These are phyloP conservation scores for Colostygia pectinataria DNA, from an alignment of 2,888 invertebrate species.

Conservation along the genomic window DNA sequence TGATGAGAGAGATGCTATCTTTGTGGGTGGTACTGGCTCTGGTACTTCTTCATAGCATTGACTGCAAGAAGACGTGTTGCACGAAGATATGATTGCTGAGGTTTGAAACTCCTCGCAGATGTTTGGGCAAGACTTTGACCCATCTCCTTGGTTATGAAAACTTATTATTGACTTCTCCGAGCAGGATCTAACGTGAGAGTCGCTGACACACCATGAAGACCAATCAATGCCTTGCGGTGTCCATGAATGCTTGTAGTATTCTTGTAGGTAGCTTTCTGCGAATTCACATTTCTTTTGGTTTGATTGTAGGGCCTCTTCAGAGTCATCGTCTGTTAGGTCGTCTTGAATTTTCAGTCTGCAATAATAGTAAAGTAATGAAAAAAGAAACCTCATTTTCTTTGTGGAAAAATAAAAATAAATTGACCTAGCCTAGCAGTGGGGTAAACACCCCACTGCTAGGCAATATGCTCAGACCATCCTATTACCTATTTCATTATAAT, in stretches of 20 bases:
- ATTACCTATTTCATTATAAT: no score
- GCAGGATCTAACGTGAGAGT: constrained; percentile 48
- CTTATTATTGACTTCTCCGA: constrained; percentile 48
- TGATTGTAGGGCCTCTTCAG: constrained; percentile 34
- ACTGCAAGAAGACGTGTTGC: constrained; percentile 42
- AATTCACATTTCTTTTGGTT: constrained; percentile 53
- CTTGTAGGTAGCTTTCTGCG: constrained; percentile 63
- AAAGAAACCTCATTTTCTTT: neutral
- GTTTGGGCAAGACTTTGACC: constrained; percentile 60
- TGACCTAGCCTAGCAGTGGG: no score
- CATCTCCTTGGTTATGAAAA: constrained; percentile 45
- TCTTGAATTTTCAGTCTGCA: constrained; percentile 57
- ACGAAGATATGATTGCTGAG: constrained; percentile 48
- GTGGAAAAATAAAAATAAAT: no score
- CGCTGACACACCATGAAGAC: constrained; percentile 56
- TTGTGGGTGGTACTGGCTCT: constrained; percentile 18
- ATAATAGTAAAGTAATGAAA: constrained; percentile 1
- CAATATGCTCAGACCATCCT: no score
- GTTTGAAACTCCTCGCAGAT: constrained; percentile 55
- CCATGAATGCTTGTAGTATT: constrained; percentile 57
- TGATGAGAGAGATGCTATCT: no score
- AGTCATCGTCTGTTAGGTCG: constrained; percentile 51
- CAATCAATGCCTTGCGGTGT: constrained; percentile 54
- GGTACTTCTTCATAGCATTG: constrained; percentile 34
- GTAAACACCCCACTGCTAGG: no score